A percentile compares a stretch with the other conserved stretches of the same genome.
phyloP scores from a whole-genome alignment of 1,140 invertebrate genomes.

The Daktulosphaira vitifoliae region DNA sequence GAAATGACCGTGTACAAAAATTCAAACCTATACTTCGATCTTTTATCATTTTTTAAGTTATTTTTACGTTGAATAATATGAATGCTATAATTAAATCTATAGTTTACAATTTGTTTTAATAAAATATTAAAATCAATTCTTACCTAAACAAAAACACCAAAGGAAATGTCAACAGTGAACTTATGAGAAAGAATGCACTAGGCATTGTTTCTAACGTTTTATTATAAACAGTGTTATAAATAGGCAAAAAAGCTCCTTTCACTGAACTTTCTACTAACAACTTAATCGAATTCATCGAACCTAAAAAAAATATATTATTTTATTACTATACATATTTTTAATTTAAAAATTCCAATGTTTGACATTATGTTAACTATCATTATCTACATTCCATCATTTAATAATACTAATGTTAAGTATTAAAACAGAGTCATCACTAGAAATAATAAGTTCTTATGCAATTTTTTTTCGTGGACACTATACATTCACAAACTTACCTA shows the following conservation, averaged over 20 bases:
- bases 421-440: too few relatives aligned
- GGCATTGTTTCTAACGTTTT: conserved; percentile 26
- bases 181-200: conserved; percentile 31
- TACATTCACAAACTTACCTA: conserved; percentile 3
- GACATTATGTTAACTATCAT: not conserved
- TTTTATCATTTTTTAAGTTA: too few relatives aligned
- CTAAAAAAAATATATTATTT: not conserved
- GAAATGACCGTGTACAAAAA: too few relatives aligned
- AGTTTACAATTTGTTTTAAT: too few relatives aligned
- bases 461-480: too few relatives aligned
- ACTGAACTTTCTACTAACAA: conserved; percentile 1
- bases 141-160: conserved; percentile 27
- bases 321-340: not conserved
- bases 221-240: conserved; percentile 28
- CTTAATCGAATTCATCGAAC: conserved; percentile 13
- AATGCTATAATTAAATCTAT: too few relatives aligned
- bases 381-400: too few relatives aligned
- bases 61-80: too few relatives aligned
- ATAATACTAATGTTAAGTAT: too few relatives aligned
- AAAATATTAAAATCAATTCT: conserved; percentile 3
- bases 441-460: too few relatives aligned
- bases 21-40: too few relatives aligned
- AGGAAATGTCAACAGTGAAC: conserved; percentile 9
- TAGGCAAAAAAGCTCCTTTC: conserved; percentile 17
- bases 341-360: not conserved